These are phyloP conservation scores for Zeus faber DNA, from an alignment of 2,113 vertebrate genomes.

Conservation along the genomic window DNA sequence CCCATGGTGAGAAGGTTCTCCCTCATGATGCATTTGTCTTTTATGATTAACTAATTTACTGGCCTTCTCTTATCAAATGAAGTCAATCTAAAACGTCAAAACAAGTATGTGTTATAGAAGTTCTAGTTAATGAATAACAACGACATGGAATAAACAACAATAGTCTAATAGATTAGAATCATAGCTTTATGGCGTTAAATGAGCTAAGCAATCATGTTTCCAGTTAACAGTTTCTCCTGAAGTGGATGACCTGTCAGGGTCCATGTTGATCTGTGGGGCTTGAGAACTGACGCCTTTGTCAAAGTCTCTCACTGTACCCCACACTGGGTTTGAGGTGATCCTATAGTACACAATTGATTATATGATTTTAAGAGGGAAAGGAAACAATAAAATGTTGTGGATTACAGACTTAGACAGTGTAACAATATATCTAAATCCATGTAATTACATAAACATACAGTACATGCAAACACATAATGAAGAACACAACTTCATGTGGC, in stretches of 20 bases:
- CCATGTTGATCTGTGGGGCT: background rate
- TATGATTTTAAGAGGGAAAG: too few species aligned
- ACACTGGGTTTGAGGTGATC: background rate
- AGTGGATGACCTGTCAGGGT: background rate
- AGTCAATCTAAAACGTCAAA: background rate
- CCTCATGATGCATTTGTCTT: background rate
- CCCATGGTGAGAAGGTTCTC: background rate
- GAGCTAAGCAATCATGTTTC: too few species aligned
- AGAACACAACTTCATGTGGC: too few species aligned
- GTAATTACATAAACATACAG: too few species aligned
- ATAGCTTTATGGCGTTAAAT: too few species aligned
- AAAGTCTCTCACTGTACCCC: background rate
- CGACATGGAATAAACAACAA: background rate
- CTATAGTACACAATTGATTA: too few species aligned
- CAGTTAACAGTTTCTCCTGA: background rate
- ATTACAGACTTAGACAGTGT: background rate
- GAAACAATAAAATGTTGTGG: background rate
- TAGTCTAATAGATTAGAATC: too few species aligned
- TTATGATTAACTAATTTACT: background rate
- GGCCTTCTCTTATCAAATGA: background rate
- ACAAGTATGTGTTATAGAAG: too few species aligned
- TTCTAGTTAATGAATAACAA: background rate
- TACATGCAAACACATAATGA: too few species aligned
- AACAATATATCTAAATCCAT: too few species aligned
- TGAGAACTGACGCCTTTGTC: background rate